phyloP scores from a whole-genome alignment of 2,113 vertebrate genomes.

The Solea solea region DNA sequence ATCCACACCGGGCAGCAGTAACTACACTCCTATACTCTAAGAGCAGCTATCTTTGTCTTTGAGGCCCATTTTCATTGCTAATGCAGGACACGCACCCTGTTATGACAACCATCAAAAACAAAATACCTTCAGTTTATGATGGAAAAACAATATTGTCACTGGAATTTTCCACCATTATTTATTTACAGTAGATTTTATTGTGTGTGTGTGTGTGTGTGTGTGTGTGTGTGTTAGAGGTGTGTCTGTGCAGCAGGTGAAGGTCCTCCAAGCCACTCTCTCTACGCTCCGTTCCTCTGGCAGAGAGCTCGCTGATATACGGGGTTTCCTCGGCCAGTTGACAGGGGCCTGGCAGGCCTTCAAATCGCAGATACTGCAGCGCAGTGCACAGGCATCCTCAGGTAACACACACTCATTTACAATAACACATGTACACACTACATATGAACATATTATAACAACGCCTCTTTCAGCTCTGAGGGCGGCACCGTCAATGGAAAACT shows the following conservation, averaged over 20 bases:
- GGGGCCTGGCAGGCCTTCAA: conserved; percentile 74
- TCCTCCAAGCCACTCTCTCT: conserved; percentile 73
- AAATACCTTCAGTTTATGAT: neutral
- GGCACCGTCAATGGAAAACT: conserved; percentile 17
- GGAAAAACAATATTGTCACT: neutral
- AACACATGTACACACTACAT: neutral
- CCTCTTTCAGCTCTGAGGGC: neutral
- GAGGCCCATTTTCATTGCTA: no score
- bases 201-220: conserved; percentile 23
- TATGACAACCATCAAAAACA: neutral
- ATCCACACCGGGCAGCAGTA: conserved; percentile 9
- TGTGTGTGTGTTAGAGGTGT: conserved; percentile 74
- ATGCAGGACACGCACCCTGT: no score
- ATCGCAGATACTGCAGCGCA: conserved; percentile 51
- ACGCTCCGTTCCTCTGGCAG: conserved; percentile 75
- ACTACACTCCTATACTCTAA: conserved; percentile 13
- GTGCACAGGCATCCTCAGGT: conserved; percentile 64
- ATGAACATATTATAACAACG: conserved; percentile 35
- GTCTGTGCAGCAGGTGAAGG: conserved; percentile 71
- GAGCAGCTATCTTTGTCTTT: neutral
- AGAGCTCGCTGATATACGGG: conserved; percentile 79
- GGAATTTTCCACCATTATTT: neutral
- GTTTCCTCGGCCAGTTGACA: conserved; percentile 77
- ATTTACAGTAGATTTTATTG: no score
- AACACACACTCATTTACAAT: conserved; percentile 22